Evolutionary conservation across 2,888 invertebrate species (phyloP), one percentile per base, ranked within the genome.

Genomic region (Eurytoma californica): DNA sequence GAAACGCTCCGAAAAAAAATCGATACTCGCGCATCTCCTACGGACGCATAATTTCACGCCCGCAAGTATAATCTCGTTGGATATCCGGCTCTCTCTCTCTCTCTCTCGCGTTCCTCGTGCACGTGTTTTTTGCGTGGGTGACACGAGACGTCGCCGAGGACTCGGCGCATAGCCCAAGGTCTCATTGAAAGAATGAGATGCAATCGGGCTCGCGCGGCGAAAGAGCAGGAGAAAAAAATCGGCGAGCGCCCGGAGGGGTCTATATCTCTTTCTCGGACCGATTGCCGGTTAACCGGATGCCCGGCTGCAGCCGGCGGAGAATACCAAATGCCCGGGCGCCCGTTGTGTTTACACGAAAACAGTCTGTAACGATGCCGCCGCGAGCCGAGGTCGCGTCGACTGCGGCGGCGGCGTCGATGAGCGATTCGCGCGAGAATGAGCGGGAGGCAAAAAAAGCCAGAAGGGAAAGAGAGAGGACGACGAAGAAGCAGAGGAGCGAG

Each of bases 211-310:
- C 77, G 80, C 77, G 70, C 76, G 80, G 77, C 60, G 51, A 53
- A 53, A 72, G 77, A 58, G 55, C 53, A 58, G 78, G 78, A 68
- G 70, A 80, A 78, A 82, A 76, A 81, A 75, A 51, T 74, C 72
- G 67, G 67, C 80, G 77, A 80, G 70, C 49, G 57, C 53, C 57
- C 39, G 49, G 67, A 68, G 79, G 72, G 81, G 68, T 76, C 80
- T 70, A 74, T 80, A 72, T 81, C 78, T 80, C 80, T 78, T 69
- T 76, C 79, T 82, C 76, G 70, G 86, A 83, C 83, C 86, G 86
- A 85, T 85, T 83, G 84, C 83, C 83, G 80, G 84, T 87, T 86
- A 86, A 87, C 89, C 89, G 89, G 89, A 89, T 89, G 88, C 86
- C 86, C 83, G 86, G 84, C 87, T 72, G 69, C 66, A 49, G 53